Evolutionary conservation across 2,113 vertebrate species (phyloP).

Genomic region (Merops nubicus): DNA sequence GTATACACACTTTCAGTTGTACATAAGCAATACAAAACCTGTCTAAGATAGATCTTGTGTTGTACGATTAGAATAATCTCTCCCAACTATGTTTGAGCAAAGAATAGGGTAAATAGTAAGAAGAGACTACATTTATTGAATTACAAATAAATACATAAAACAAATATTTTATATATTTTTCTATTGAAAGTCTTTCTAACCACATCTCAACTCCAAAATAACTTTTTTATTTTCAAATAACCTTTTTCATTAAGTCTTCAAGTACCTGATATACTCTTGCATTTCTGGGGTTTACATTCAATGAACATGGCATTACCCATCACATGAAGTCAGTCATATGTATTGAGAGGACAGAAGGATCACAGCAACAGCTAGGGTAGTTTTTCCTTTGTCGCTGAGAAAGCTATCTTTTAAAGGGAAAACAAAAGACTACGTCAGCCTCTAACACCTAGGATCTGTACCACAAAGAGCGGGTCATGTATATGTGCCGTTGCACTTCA

Average conservation of each 20-base stretch:
- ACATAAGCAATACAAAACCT: not conserved
- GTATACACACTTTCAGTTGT: not conserved
- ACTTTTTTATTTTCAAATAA: not conserved
- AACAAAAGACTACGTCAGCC: not conserved
- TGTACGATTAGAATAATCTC: not conserved
- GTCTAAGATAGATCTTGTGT: conserved; percentile 10
- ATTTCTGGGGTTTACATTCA: not conserved
- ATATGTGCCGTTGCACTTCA: not conserved
- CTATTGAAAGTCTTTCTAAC: not conserved
- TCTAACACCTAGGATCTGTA: not conserved
- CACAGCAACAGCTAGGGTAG: not conserved
- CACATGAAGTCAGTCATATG: not conserved
- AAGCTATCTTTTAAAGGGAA: not conserved
- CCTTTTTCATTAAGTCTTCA: not conserved
- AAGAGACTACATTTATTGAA: not conserved
- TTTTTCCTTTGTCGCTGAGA: not conserved
- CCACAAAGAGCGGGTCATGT: not conserved
- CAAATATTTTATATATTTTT: not conserved
- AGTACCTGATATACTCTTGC: not conserved
- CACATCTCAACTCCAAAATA: not conserved
- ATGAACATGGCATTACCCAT: not conserved
- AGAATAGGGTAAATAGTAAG: not conserved
- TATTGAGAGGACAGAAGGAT: not conserved
- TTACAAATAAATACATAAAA: not conserved
- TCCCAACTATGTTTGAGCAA: not conserved